Evolutionary conservation across 2,797 vertebrate genomes (phyloP).

Genomic region (Sparidentex hasta): DNA sequence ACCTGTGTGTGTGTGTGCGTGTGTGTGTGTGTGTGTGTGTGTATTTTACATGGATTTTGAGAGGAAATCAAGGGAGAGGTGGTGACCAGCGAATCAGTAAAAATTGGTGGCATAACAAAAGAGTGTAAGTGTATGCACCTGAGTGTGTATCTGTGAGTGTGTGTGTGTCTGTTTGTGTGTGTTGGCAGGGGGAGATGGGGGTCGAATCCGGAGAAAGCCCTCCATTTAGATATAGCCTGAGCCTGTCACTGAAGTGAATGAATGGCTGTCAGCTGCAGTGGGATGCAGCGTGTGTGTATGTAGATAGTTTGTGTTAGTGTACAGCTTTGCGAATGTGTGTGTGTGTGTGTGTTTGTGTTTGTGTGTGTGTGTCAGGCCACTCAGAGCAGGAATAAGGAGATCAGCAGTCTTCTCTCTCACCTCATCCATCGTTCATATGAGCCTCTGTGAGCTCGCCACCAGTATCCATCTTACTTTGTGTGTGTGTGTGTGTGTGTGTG

Average conservation of each 20-base stretch:
- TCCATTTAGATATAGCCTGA: constrained; percentile 75
- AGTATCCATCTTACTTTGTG: constrained; percentile 50
- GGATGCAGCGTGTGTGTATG: constrained; percentile 49
- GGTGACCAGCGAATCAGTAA: too few species aligned
- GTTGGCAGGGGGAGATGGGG: neutral
- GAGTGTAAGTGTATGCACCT: constrained; percentile 6
- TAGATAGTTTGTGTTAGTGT: constrained; percentile 29
- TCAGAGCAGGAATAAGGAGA: constrained; percentile 68
- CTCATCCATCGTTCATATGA: constrained; percentile 82
- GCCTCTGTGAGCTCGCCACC: constrained; percentile 56
- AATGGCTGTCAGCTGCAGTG: constrained; percentile 78
- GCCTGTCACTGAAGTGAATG: constrained; percentile 75
- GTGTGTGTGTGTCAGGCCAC: constrained; percentile 62
- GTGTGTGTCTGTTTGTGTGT: neutral
- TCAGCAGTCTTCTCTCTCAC: constrained; percentile 73
- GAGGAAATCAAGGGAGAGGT: too few species aligned
- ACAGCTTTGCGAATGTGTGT: constrained; percentile 18
- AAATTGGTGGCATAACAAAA: neutral
- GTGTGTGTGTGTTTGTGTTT: constrained; percentile 40
- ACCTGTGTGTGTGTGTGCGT: constrained; percentile 3
- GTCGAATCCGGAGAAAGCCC: constrained; percentile 69
- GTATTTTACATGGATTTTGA: too few species aligned
- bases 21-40: neutral
- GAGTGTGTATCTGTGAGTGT: neutral
- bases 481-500: constrained; percentile 32